A percentile compares a stretch with the other conserved stretches of the same genome.
These are phyloP conservation scores for Megalops atlanticus DNA, from an alignment of 2,113 vertebrate species.

Conservation along the genomic window DNA sequence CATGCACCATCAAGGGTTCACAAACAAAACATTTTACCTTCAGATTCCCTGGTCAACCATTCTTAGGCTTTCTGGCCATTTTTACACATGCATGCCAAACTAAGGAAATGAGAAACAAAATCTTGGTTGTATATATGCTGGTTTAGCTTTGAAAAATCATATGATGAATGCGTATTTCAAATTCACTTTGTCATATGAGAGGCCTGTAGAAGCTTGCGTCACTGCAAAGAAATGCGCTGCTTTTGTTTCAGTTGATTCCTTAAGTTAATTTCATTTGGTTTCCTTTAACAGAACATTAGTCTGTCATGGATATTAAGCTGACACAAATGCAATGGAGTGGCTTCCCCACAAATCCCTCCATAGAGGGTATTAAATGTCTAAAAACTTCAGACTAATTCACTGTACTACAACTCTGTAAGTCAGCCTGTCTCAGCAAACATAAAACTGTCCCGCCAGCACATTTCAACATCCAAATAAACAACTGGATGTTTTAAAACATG, in stretches of 20 bases:
- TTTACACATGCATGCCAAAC: not conserved
- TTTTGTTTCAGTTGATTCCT: not conserved
- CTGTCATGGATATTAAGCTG: not conserved
- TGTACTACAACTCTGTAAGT: not conserved
- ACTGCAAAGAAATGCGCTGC: not conserved
- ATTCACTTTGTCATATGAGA: not conserved
- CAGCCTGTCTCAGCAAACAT: not conserved
- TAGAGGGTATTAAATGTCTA: not conserved
- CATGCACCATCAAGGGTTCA: too few relatives aligned
- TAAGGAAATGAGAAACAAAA: too few relatives aligned
- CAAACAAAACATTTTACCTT: too few relatives aligned
- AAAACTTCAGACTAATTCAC: not conserved
- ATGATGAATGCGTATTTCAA: not conserved
- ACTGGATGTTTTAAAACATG: slow-evolving; percentile 51
- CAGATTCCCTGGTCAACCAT: too few relatives aligned
- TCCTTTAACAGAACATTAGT: not conserved
- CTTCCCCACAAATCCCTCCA: not conserved
- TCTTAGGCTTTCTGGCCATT: too few relatives aligned
- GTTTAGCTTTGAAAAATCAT: not conserved
- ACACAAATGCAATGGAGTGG: not conserved
- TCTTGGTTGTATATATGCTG: too few relatives aligned
- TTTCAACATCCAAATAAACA: slow-evolving; percentile 60
- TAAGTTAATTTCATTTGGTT: not conserved
- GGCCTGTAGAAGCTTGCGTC: not conserved
- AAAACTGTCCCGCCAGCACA: not conserved